Conservation (phyloP, 2,888 invertebrate genomes). For the Macrophya annulata region DNA sequence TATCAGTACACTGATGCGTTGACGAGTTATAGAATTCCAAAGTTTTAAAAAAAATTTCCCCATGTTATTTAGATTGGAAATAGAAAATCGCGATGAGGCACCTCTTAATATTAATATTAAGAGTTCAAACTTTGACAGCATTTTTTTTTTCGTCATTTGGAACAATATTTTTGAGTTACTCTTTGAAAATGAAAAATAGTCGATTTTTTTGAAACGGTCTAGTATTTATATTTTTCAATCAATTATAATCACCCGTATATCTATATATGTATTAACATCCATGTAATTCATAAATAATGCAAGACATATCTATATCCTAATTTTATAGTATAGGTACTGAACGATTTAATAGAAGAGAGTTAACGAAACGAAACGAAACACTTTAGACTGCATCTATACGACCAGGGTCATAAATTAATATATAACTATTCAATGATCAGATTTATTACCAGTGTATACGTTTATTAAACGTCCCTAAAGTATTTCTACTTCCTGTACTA, state of each 20-base stretch:
- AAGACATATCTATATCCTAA: constrained; percentile 14
- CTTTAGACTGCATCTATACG: constrained; percentile 2
- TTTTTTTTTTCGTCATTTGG: too few relatives aligned
- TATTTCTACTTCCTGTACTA: neutral
- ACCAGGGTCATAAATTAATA: constrained; percentile 30
- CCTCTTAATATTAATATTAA: too few relatives aligned
- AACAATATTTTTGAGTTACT: too few relatives aligned
- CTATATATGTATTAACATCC: neutral
- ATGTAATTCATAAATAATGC: constrained; percentile 29
- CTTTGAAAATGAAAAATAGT: too few relatives aligned
- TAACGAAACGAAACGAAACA: neutral
- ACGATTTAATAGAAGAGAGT: neutral
- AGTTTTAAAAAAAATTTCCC: too few relatives aligned
- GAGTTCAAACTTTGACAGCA: too few relatives aligned
- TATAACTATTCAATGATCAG: constrained; percentile 6
- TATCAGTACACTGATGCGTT: too few relatives aligned
- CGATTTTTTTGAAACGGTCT: too few relatives aligned
- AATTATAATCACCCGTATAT: neutral
- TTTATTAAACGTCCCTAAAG: neutral
- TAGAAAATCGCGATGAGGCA: too few relatives aligned
- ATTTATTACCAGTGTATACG: neutral
- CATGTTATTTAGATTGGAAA: too few relatives aligned
- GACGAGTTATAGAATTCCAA: too few relatives aligned
- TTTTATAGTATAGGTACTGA: constrained; percentile 6
- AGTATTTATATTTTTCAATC: neutral